phyloP scores from a whole-genome alignment of 2,113 vertebrate genomes.

The Chloropsis cyanopogon region DNA sequence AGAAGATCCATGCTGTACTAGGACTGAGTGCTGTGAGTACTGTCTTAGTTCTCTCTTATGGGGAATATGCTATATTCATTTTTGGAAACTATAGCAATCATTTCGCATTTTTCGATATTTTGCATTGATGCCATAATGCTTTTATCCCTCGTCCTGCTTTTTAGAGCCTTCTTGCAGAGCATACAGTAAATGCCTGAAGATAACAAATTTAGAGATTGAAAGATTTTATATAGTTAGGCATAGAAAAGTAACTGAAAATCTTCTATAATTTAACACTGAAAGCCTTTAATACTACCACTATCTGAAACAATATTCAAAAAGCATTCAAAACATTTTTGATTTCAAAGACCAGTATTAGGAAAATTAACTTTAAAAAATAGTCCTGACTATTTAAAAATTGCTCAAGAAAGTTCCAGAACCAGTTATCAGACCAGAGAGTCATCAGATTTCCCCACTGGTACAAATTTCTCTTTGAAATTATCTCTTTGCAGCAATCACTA shows the following conservation, averaged over 20 bases:
- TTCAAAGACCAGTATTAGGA: background rate
- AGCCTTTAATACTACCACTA: background rate
- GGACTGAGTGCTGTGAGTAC: slow-evolving; percentile 67
- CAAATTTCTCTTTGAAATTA: background rate
- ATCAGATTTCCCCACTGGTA: background rate
- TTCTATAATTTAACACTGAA: background rate
- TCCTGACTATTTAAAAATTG: background rate
- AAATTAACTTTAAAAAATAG: background rate
- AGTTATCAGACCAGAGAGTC: background rate
- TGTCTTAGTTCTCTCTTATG: background rate
- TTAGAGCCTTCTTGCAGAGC: background rate
- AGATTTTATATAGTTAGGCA: background rate
- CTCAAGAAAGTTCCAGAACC: background rate
- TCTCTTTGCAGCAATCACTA: background rate
- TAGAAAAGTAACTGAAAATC: background rate
- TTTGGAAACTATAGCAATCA: background rate
- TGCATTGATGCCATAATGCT: background rate
- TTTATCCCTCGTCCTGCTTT: background rate
- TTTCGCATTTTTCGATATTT: background rate
- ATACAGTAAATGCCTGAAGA: background rate
- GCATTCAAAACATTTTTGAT: background rate
- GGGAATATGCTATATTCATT: background rate
- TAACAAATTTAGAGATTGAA: background rate
- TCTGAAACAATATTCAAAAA: background rate
- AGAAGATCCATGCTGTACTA: slow-evolving; percentile 67